A percentile compares a stretch with the other conserved stretches of the same genome.
These are phyloP conservation scores for Bambusicola thoracicus DNA, from an alignment of 2,113 vertebrate genomes.

Conservation along the genomic window DNA sequence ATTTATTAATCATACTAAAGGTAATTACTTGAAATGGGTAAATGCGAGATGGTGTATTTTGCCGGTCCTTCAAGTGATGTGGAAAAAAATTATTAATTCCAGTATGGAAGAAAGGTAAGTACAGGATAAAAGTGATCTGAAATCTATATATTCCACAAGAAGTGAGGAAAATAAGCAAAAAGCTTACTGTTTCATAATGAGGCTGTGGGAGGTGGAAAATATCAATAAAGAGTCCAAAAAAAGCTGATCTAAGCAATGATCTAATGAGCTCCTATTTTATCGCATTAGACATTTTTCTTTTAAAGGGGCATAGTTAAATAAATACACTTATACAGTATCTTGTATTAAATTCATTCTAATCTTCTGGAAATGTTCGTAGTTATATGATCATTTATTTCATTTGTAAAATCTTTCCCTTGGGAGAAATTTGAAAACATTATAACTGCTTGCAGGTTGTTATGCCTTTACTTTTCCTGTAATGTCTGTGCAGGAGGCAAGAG, in stretches of 20 bases:
- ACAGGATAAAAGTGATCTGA: not conserved
- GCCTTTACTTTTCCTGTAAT: not conserved
- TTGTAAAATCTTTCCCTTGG: not conserved
- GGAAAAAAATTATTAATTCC: not conserved
- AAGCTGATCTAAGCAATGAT: constrained; percentile 51
- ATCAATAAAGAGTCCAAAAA: constrained; percentile 50
- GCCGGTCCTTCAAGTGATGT: not conserved
- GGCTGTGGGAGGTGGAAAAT: constrained; percentile 22
- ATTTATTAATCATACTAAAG: constrained; percentile 8
- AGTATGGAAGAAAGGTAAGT: not conserved
- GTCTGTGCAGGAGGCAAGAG: not conserved
- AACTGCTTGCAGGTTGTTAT: not conserved
- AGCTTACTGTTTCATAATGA: constrained; percentile 34
- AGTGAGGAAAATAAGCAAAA: constrained; percentile 31
- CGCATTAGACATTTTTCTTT: constrained; percentile 8
- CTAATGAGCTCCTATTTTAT: constrained; percentile 24
- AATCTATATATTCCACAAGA: constrained; percentile 27
- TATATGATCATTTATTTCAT: not conserved
- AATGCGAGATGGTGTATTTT: not conserved
- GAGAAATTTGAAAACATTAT: not conserved
- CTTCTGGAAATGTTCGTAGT: not conserved
- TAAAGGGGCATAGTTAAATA: not conserved
- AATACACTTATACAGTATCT: not conserved
- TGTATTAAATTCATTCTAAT: constrained; percentile 14
- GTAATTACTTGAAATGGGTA: constrained; percentile 14